These are phyloP conservation scores for Ips nitidus DNA, from an alignment of 1,140 invertebrate genomes.

Conservation along the genomic window DNA sequence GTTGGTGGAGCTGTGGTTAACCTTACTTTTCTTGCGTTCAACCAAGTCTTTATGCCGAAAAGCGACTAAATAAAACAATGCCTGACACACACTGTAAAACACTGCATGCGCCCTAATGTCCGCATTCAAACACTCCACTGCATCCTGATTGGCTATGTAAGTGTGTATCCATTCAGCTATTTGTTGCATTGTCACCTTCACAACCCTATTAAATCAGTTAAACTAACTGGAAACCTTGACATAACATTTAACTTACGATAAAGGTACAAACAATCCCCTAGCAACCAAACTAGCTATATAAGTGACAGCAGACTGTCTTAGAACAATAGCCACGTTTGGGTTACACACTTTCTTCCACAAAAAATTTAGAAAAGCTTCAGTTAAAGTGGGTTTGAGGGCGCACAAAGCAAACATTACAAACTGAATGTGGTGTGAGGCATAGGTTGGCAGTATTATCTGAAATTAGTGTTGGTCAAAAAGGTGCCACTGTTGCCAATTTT, in stretches of 20 bases:
- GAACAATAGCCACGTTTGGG: conserved; percentile 63
- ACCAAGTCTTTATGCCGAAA: conserved; percentile 85
- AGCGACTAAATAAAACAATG: conserved; percentile 86
- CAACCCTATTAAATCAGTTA: conserved; percentile 55
- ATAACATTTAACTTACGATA: conserved; percentile 59
- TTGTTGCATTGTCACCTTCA: conserved; percentile 64
- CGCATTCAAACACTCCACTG: conserved; percentile 53
- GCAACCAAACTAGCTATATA: conserved; percentile 78
- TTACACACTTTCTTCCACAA: conserved; percentile 76
- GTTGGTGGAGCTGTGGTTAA: conserved; percentile 7
- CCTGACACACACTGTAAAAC: conserved; percentile 89
- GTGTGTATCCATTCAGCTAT: conserved; percentile 72
- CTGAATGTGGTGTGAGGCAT: conserved; percentile 74
- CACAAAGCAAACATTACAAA: conserved; percentile 78
- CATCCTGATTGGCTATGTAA: conserved; percentile 68
- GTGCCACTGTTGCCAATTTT: background rate
- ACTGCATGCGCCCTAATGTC: conserved; percentile 72
- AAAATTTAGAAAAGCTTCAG: conserved; percentile 68
- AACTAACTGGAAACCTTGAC: background rate
- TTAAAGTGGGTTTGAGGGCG: conserved; percentile 66
- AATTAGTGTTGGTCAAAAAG: background rate
- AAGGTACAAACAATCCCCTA: conserved; percentile 66
- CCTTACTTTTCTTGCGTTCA: conserved; percentile 70
- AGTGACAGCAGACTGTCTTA: conserved; percentile 68
- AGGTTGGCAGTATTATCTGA: conserved; percentile 67